A percentile compares a stretch with the other conserved stretches of the same genome.
These are phyloP conservation scores for Heteropelma amictum DNA, from an alignment of 2,888 invertebrate genomes.

Conservation along the genomic window DNA sequence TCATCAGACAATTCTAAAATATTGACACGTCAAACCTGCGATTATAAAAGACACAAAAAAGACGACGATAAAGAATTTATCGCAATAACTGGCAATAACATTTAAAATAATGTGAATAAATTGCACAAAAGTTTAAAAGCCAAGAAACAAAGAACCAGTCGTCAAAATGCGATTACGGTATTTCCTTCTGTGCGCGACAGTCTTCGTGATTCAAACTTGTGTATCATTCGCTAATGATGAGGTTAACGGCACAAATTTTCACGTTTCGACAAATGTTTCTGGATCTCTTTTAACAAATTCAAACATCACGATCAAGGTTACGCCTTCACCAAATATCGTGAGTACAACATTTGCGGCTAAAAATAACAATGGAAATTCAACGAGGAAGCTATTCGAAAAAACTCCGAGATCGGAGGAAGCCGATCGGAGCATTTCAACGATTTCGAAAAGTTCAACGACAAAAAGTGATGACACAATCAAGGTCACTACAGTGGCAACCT, in stretches of 20 bases:
- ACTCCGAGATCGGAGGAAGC: not conserved
- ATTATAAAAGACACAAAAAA: not conserved
- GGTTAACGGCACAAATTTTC: slow-evolving; percentile 5
- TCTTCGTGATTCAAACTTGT: slow-evolving; percentile 15
- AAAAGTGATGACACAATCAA: not conserved
- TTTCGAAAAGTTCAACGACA: not conserved
- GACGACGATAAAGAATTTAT: not conserved
- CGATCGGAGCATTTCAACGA: not conserved
- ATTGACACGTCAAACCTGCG: no score
- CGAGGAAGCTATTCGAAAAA: not conserved
- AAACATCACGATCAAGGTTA: not conserved
- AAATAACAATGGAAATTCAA: not conserved
- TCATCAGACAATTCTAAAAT: no score
- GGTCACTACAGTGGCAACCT: not conserved
- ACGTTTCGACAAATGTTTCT: slow-evolving; percentile 12
- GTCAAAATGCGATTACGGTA: slow-evolving; percentile 2
- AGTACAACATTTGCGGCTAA: not conserved
- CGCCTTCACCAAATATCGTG: not conserved
- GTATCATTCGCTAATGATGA: slow-evolving; percentile 20
- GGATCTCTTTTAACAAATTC: not conserved
- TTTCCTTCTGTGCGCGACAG: not conserved
- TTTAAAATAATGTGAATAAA: slow-evolving; percentile 16
- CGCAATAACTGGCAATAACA: no score
- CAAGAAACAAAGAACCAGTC: not conserved
- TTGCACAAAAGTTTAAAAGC: not conserved